Evolutionary conservation across 53 echinoderm and acorn worm genomes (phyloP), one percentile per base, ranked within the genome.

Genomic region (Hippasteria phrygiana): DNA sequence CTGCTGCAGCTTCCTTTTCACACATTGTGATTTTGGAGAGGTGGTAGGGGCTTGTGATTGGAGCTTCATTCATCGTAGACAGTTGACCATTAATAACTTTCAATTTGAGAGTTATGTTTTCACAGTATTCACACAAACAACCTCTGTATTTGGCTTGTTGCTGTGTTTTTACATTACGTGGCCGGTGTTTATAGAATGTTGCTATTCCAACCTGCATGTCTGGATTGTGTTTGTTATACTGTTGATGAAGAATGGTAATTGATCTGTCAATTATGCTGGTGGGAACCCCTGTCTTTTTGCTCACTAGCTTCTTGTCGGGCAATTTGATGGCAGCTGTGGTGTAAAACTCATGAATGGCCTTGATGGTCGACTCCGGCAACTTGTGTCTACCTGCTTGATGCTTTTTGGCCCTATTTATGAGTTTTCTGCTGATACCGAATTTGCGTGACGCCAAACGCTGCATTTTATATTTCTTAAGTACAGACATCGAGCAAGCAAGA

Each of bases 81-180:
- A n/a, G n/a, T n/a, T n/a, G n/a, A n/a, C 51, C 18, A 41, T 93
- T 93, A 43, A 93, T 69, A 1, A 47, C 90, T 36, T 43, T 2
- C 37, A 93, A 38, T 77, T 89, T 90, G 18, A 93, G 86, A 42
- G 87, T 16, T 7, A 93, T 5, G 20, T 93, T 90, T 74, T 93
- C 90, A 39, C 93, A 93, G 37, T 93, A 93, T 39, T 93, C 90
- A 37, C 93, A 93, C 5, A 93, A 56, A 48, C 93, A 90, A 2
- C 93, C 93, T 3, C 80, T 28, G 27, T 90, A 93, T 73, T 93
- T 90, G 16, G 67, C 81, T 59, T 87, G 53, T 43, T 34, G 17
- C 35, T 50, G 80, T 5, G 69, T 62, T 50, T 82, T 90, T 6
- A 93, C 90, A 66, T 93, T 64, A 11, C 35, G 64, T 36, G 93